phyloP scores from a whole-genome alignment of 2,888 invertebrate species.

The Macaria liturata region DNA sequence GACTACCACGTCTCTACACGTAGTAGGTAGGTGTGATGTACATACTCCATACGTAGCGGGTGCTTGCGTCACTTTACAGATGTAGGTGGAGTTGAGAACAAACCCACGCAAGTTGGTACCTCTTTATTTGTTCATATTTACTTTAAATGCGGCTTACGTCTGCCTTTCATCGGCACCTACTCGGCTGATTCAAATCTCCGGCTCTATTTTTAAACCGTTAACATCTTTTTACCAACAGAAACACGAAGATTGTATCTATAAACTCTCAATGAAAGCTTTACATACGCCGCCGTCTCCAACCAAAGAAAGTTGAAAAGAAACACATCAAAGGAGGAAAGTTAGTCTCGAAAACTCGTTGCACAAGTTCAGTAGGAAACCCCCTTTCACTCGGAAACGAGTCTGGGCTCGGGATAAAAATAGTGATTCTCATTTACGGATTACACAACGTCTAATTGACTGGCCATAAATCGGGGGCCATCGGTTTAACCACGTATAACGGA shows the following conservation, averaged over 20 bases:
- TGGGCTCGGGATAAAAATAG: slow-evolving; percentile 62
- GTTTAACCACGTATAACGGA: slow-evolving; percentile 57
- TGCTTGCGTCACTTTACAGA: slow-evolving; percentile 37
- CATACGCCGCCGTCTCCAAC: slow-evolving; percentile 16
- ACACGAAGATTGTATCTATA: background rate
- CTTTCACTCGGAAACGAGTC: slow-evolving; percentile 70
- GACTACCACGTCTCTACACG: slow-evolving; percentile 24
- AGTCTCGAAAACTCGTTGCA: slow-evolving; percentile 52
- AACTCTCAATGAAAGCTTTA: slow-evolving; percentile 12
- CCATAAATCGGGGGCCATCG: slow-evolving; percentile 59
- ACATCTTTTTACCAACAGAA: too few species aligned
- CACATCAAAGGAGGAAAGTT: slow-evolving; percentile 52
- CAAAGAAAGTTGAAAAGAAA: slow-evolving; percentile 22
- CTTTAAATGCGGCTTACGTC: slow-evolving; percentile 1
- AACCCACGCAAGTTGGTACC: slow-evolving; percentile 17
- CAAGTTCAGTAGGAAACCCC: slow-evolving; percentile 65
- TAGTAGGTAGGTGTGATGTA: slow-evolving; percentile 23
- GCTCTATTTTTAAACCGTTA: too few species aligned
- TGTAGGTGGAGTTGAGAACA: background rate
- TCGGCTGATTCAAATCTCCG: too few species aligned
- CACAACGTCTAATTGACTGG: slow-evolving; percentile 65
- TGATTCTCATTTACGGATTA: slow-evolving; percentile 64
- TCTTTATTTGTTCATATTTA: slow-evolving; percentile 4
- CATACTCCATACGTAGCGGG: slow-evolving; percentile 25
- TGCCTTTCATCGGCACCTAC: background rate